These are phyloP conservation scores for Gavialis gangeticus DNA, from an alignment of 2,113 vertebrate species.

Conservation along the genomic window DNA sequence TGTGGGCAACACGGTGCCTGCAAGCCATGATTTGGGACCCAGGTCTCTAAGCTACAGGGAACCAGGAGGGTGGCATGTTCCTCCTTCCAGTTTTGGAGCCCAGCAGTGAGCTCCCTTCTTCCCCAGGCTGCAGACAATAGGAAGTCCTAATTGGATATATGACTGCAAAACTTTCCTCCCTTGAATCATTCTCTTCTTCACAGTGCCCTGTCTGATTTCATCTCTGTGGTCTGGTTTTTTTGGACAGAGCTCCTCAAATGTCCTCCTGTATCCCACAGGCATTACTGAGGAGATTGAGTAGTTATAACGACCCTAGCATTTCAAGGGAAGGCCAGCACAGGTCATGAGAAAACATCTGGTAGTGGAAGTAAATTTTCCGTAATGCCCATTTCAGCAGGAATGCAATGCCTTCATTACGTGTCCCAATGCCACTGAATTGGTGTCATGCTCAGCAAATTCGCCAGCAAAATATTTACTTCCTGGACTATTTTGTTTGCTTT, in stretches of 20 bases:
- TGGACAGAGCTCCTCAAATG: background rate
- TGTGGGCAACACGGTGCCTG: too few relatives aligned
- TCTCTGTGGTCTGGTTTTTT: background rate
- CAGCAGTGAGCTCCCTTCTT: accelerated
- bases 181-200: background rate
- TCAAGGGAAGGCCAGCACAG: background rate
- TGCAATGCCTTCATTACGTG: constrained; percentile 27
- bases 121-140: background rate
- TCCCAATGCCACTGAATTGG: background rate
- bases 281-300: background rate
- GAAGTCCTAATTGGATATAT: background rate
- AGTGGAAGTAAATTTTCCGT: constrained; percentile 29
- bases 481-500: background rate
- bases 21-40: too few relatives aligned
- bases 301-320: constrained; percentile 22
- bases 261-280: background rate
- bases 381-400: background rate
- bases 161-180: background rate
- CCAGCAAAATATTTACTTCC: constrained; percentile 29
- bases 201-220: background rate
- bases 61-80: accelerated
- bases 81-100: background rate
- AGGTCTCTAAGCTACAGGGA: background rate
- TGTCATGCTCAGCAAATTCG: constrained; percentile 2
- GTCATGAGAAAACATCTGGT: constrained; percentile 14